These are phyloP conservation scores for Stigmatopora nigra DNA, from an alignment of 2,113 vertebrate genomes.

Conservation along the genomic window DNA sequence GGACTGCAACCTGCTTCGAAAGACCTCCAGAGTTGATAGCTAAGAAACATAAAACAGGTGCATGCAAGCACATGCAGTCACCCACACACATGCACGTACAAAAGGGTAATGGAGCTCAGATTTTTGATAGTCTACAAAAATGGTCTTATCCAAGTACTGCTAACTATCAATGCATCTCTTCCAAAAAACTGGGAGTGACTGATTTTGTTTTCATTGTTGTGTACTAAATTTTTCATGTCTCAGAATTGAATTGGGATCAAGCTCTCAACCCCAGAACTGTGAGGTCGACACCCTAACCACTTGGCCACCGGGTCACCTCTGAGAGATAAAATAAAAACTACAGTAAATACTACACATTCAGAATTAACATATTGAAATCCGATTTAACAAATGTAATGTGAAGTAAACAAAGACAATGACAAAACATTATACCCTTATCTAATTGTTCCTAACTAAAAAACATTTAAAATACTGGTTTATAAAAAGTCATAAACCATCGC, in stretches of 20 bases:
- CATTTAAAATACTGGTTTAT: not conserved
- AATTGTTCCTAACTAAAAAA: not conserved
- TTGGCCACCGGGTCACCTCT: too few species aligned
- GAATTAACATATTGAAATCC: too few species aligned
- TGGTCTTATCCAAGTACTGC: conserved; percentile 38
- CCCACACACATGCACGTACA: conserved; percentile 6
- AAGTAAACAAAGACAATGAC: too few species aligned
- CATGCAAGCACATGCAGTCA: conserved; percentile 18
- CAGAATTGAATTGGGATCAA: not conserved
- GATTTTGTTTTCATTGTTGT: not conserved
- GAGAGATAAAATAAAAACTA: too few species aligned
- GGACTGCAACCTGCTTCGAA: conserved; percentile 33
- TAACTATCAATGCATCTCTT: conserved; percentile 33
- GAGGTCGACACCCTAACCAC: too few species aligned
- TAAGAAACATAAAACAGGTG: conserved; percentile 62
- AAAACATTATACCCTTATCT: too few species aligned
- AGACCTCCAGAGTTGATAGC: conserved; percentile 48
- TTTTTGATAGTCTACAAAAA: conserved; percentile 39
- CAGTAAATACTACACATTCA: too few species aligned
- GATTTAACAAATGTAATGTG: too few species aligned
- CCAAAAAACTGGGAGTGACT: not conserved
- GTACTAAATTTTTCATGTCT: not conserved
- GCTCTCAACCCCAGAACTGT: too few species aligned
- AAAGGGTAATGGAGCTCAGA: conserved; percentile 40
- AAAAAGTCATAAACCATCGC: conserved; percentile 6